Evolutionary conservation across 2,888 invertebrate genomes (phyloP).

Genomic region (Archips crataeganus): DNA sequence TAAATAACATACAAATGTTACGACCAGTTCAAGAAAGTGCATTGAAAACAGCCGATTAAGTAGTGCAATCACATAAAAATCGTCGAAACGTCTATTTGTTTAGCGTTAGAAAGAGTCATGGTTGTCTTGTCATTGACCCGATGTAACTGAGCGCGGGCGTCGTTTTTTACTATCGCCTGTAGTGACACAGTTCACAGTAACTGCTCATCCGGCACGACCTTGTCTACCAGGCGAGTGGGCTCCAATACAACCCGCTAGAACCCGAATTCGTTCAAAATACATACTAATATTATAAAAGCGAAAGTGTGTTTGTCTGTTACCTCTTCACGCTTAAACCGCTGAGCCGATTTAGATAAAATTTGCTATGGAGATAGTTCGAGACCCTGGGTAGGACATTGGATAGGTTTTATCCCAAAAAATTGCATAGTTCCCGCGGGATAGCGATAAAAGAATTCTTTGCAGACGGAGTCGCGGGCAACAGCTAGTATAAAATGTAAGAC

Average conservation of each 20-base stretch:
- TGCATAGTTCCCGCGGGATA: too few species aligned
- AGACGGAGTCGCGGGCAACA: too few species aligned
- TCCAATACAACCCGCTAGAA: constrained; percentile 11
- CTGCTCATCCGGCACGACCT: constrained; percentile 77
- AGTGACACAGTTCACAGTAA: constrained; percentile 77
- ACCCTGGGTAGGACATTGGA: too few species aligned
- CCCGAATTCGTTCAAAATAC: background rate
- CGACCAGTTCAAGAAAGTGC: background rate
- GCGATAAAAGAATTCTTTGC: too few species aligned
- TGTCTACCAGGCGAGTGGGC: constrained; percentile 55
- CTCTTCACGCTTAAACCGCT: too few species aligned
- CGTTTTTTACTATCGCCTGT: constrained; percentile 65
- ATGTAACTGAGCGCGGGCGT: constrained; percentile 50
- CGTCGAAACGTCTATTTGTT: constrained; percentile 25
- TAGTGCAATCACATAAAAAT: background rate
- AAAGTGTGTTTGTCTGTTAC: too few species aligned
- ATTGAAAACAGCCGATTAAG: background rate
- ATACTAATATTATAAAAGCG: too few species aligned
- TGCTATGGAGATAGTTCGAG: too few species aligned
- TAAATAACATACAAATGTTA: too few species aligned
- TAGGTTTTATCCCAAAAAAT: too few species aligned
- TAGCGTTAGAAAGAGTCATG: constrained; percentile 49
- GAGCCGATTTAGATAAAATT: too few species aligned
- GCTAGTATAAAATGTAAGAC: constrained; percentile 4
- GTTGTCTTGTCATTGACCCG: constrained; percentile 72